Base-by-base conservation (phyloP, 1,140 invertebrate species). In the Conus ventricosus region DNA sequence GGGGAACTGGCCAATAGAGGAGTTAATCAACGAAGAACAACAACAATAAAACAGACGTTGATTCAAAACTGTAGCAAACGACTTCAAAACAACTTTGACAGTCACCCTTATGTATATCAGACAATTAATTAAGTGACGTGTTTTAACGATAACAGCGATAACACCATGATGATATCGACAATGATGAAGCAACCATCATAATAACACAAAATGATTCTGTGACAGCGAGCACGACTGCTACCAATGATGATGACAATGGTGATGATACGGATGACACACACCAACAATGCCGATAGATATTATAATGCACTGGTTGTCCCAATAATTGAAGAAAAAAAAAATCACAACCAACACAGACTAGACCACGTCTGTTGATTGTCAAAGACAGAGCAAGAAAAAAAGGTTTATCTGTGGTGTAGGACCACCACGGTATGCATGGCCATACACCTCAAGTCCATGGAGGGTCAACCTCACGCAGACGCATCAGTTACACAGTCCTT, bases 281-380 rank as follows among this genome's bases (percentile, higher is more conserved):
- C 54, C 5, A 51, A 81, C 51, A 23, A 81, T 54, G 80, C 5
- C 23, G 80, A 81, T 78, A 39, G 39, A 7, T n/a, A 78, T 78
- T n/a, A 39, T 71, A n/a, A 81, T 81, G 80, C 80, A 81, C 80
- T 81, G 39, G 39, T 54, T 55, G 80, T 81, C 80, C 80, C 80
- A 54, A 63, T 63, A 63, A 63, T 63, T 63, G 60, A 63, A n/a
- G n/a, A n/a, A 11, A 20, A 71, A 71, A 71, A 54, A 39, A 54
- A 51, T 54, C 80, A 81, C 80, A 81, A 81, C 80, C 80, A 81
- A 53, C 80, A 54, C 80, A 81, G 80, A 81, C 80, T 23, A 15
- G 23, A 81, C 4, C 23, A 8, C 15, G 51, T 81, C 80, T 81
- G 80, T 51, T 81, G 80, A 81, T 81, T 81, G 80, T 81, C 80